Conservation (phyloP, 2,113 vertebrate genomes). For the Colossoma macropomum region DNA sequence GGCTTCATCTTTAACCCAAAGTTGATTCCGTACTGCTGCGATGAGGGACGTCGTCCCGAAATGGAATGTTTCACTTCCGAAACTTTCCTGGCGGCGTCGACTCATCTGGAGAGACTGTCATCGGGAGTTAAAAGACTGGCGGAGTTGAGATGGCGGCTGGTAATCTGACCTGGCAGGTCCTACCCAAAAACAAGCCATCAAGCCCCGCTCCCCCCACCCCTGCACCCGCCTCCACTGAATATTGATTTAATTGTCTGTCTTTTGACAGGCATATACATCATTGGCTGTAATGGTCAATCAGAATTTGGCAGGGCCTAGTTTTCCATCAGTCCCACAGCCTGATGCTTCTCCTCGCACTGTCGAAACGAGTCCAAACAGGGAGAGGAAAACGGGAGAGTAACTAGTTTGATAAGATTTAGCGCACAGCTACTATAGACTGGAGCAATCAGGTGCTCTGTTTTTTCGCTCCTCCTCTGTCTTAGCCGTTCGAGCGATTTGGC, state of each 20-base stretch:
- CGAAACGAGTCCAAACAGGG: conserved; percentile 71
- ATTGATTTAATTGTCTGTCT: conserved; percentile 99
- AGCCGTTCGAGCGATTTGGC: conserved; percentile 21
- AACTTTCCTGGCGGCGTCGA: conserved; percentile 64
- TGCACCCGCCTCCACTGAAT: conserved; percentile 80
- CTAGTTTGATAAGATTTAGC: too few relatives aligned
- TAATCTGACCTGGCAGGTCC: conserved; percentile 74
- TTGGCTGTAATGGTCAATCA: conserved; percentile 96
- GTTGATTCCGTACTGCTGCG: background rate
- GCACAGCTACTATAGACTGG: too few relatives aligned
- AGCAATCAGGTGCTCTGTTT: background rate
- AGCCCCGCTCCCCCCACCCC: conserved; percentile 81
- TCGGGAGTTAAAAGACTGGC: conserved; percentile 72
- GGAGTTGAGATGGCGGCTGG: conserved; percentile 87
- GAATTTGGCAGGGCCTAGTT: conserved; percentile 89
- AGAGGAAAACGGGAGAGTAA: background rate
- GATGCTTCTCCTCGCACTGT: conserved; percentile 91
- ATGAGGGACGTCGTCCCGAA: background rate
- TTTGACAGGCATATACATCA: conserved; percentile 98
- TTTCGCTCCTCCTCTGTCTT: background rate
- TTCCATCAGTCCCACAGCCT: conserved; percentile 90
- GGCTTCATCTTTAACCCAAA: too few relatives aligned
- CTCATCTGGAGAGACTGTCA: conserved; percentile 78
- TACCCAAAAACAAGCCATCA: conserved; percentile 94
- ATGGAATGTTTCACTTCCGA: conserved; percentile 8